Evolutionary conservation across 2,797 vertebrate species (phyloP).

Genomic region (Craterocephalus amniculus): DNA sequence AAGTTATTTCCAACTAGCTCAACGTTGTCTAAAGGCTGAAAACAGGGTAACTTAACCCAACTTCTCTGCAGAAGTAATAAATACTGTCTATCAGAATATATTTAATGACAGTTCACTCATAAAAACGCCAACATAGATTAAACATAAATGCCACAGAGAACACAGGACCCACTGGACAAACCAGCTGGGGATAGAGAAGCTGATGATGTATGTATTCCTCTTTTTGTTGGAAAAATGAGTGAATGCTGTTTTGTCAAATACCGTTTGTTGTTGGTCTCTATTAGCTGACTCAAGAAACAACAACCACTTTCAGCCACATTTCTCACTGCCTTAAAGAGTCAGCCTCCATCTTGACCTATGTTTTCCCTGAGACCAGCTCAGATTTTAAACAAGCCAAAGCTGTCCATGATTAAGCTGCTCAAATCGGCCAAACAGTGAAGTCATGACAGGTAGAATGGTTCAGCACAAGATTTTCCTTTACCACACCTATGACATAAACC

Average conservation of each 20-base stretch:
- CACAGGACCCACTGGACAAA: neutral
- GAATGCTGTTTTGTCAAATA: neutral
- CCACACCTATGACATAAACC: neutral
- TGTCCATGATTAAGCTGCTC: constrained; percentile 1
- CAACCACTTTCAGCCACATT: constrained; percentile 5
- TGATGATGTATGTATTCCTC: neutral
- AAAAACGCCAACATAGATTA: neutral
- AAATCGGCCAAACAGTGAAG: constrained; percentile 5
- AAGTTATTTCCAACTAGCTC: neutral
- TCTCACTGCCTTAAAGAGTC: neutral
- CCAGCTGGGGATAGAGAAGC: neutral
- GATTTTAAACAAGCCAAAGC: constrained; percentile 10
- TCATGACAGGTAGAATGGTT: constrained; percentile 7
- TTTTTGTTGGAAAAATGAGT: neutral
- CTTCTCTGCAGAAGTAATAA: neutral
- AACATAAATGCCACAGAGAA: neutral
- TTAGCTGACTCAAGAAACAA: neutral
- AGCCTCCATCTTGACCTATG: neutral
- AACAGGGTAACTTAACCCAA: neutral
- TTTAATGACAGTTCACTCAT: neutral
- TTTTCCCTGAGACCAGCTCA: constrained; percentile 15
- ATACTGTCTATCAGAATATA: neutral
- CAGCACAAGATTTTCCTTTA: constrained; percentile 6
- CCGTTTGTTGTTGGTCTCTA: neutral
- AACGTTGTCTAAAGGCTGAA: neutral